phyloP scores from a whole-genome alignment of 2,888 invertebrate species.

The Hypena proboscidalis region DNA sequence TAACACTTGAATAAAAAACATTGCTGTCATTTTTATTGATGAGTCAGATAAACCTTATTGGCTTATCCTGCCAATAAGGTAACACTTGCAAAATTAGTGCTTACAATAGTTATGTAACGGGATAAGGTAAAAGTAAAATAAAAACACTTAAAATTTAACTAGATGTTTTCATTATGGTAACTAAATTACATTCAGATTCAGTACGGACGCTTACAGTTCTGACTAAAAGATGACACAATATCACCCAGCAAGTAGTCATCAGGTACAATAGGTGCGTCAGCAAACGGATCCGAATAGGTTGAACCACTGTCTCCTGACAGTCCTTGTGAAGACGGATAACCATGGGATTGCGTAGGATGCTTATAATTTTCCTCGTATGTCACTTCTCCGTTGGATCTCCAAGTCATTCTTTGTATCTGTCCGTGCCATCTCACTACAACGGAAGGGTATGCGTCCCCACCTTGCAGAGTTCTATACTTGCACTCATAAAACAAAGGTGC shows the following conservation, averaged over 20 bases:
- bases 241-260: conserved; percentile 25
- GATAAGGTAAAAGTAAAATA: too few relatives aligned
- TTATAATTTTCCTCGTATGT: conserved; percentile 24
- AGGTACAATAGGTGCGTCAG: conserved; percentile 33
- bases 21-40: too few relatives aligned
- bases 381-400: conserved; percentile 24
- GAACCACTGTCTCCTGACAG: conserved; percentile 29
- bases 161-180: too few relatives aligned
- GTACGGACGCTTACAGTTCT: conserved; percentile 41
- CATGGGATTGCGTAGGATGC: conserved; percentile 21
- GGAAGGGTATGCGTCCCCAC: conserved; percentile 55
- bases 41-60: too few relatives aligned
- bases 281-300: conserved; percentile 27
- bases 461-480: conserved; percentile 47
- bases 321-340: conserved; percentile 33
- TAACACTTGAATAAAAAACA: too few relatives aligned
- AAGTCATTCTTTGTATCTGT: conserved; percentile 43
- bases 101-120: too few relatives aligned
- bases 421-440: conserved; percentile 54
- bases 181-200: too few relatives aligned
- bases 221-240: conserved; percentile 16
- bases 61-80: too few relatives aligned
- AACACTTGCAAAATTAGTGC: too few relatives aligned
- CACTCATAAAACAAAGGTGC: conserved; percentile 49
- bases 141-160: too few relatives aligned